These are phyloP conservation scores for Bryconaethiops microstoma DNA, from an alignment of 2,797 vertebrate species.

Conservation along the genomic window DNA sequence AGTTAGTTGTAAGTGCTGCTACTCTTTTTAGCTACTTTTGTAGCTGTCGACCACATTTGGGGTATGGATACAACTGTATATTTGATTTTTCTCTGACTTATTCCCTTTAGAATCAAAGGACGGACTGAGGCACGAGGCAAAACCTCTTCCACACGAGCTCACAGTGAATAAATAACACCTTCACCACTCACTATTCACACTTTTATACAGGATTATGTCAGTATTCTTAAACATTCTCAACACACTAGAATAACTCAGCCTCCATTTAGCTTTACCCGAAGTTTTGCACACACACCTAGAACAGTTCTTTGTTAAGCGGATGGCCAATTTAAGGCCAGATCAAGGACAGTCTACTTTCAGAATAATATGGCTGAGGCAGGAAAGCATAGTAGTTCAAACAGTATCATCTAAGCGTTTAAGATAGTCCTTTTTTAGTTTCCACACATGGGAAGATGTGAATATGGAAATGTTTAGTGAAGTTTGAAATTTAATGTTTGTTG, in stretches of 20 bases:
- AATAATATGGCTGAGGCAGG: slow-evolving; percentile 36
- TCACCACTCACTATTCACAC: slow-evolving; percentile 26
- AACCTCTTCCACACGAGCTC: slow-evolving; percentile 2
- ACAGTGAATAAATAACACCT: slow-evolving; percentile 39
- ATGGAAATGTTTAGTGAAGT: slow-evolving; percentile 52
- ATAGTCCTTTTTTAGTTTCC: slow-evolving; percentile 47
- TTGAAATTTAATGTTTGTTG: slow-evolving; percentile 34
- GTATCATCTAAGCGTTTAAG: slow-evolving; percentile 34
- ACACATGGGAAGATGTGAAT: slow-evolving; percentile 36
- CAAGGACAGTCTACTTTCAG: neutral
- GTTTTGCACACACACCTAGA: neutral
- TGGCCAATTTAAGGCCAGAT: neutral
- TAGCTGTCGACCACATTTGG: neutral
- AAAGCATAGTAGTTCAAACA: slow-evolving; percentile 35
- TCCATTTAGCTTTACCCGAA: slow-evolving; percentile 7
- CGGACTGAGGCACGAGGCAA: neutral
- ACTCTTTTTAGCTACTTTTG: neutral
- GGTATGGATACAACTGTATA: neutral
- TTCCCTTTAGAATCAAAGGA: neutral
- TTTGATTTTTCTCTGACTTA: neutral
- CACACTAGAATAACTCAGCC: slow-evolving; percentile 22
- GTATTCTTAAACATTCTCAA: slow-evolving; percentile 29
- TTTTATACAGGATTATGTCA: slow-evolving; percentile 25
- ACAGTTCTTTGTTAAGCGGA: neutral
- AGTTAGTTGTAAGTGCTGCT: neutral